Percentiles rank a stretch among this genome's conserved stretches.
phyloP scores from a whole-genome alignment of 2,113 vertebrate species.

The Colistium nudipinnis region DNA sequence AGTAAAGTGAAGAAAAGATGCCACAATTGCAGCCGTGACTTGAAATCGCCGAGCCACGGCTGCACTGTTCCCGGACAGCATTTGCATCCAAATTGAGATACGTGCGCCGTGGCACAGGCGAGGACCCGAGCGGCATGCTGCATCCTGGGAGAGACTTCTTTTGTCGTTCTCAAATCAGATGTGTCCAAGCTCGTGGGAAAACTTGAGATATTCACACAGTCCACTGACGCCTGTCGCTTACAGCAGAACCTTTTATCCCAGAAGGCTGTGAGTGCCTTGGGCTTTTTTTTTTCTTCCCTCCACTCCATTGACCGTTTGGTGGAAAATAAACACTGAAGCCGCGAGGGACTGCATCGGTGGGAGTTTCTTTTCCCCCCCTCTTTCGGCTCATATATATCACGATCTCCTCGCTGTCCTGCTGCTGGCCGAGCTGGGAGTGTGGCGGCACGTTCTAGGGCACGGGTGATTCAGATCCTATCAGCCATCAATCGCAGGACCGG shows the following conservation, averaged over 20 bases:
- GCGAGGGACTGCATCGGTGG: constrained; percentile 28
- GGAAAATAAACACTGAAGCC: constrained; percentile 26
- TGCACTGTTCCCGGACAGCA: constrained; percentile 1
- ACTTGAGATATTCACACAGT: constrained; percentile 20
- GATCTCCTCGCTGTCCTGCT: constrained; percentile 13
- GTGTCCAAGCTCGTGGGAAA: constrained; percentile 29
- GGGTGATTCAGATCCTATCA: neutral
- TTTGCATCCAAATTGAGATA: constrained; percentile 50
- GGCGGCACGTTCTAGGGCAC: neutral
- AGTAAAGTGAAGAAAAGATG: constrained; percentile 4
- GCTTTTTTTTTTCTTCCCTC: neutral
- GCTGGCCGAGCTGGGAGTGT: constrained; percentile 18
- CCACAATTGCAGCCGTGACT: constrained; percentile 6
- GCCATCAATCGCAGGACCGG: no score
- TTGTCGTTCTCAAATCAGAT: constrained; percentile 29
- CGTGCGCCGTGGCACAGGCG: constrained; percentile 1
- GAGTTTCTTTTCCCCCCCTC: neutral
- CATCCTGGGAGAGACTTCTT: constrained; percentile 36
- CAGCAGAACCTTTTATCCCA: constrained; percentile 39
- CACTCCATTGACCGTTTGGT: constrained; percentile 39
- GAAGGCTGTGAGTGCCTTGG: constrained; percentile 28
- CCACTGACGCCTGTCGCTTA: constrained; percentile 38
- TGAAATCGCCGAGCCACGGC: constrained; percentile 27
- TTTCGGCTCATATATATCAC: constrained; percentile 25
- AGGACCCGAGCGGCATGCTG: constrained; percentile 13